Base-by-base conservation (phyloP, 2,797 vertebrate genomes). In the Channa striata region DNA sequence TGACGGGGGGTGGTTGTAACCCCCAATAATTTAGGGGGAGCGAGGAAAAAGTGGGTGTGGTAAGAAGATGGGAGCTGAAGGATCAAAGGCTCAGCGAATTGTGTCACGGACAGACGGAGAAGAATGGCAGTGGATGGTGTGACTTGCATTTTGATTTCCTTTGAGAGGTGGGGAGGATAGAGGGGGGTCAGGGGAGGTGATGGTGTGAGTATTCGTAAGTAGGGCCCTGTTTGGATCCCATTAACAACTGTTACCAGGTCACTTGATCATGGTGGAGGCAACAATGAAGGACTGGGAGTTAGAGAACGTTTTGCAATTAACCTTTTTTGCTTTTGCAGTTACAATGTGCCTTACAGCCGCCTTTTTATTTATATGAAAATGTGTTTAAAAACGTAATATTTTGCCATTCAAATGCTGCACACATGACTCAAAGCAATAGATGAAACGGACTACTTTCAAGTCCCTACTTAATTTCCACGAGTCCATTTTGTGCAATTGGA, bases 131-230 rank as follows among this genome's bases (percentile, higher is more conserved):
- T 50, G 72, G 82, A 84, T 87, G 85, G 85, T 92, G 89, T 92
- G 91, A 91, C 89, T 91, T 86, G 89, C 92, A 90, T 93, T 93
- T 89, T 83, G 86, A 92, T 93, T 91, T 91, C 77, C 78, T 86
- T 81, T 72, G 73, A 84, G 83, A 70, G 71, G 34, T 16, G 0
- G 34, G 11, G 4, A 58, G 20, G n/a, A 44, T 44, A 57, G 11
- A 53, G 10, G 54, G 5, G 14, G 61, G n/a, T 36, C 5, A 4
- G 1, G 8, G 64, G 46, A 9, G 59, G 34, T 53, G 36, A 17
- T 42, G 62, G 42, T 59, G 74, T 68, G 65, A 40, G 67, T 68
- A 73, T 83, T 48, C 50, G 56, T 62, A 66, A 77, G 72, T 50
- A 61, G 54, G 60, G 60, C 62, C 63, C 63, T 77, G 78, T 91